These are phyloP conservation scores for Polydrusus tereticollis DNA, from an alignment of 2,888 invertebrate species.

Conservation along the genomic window DNA sequence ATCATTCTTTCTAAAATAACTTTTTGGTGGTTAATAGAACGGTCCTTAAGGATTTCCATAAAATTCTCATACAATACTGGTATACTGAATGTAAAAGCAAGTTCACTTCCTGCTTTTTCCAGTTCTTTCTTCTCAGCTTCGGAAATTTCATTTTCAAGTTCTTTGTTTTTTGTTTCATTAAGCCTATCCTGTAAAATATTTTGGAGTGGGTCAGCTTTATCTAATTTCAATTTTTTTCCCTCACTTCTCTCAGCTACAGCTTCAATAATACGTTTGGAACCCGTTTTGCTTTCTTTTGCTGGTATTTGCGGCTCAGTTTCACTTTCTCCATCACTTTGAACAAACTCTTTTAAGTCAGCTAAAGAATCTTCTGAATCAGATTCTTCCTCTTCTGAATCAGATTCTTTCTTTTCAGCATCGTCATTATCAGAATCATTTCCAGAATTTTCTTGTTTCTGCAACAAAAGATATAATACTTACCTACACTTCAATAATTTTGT, in stretches of 20 bases:
- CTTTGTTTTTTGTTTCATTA: neutral
- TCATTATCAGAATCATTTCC: slow-evolving; percentile 50
- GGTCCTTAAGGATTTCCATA: slow-evolving; percentile 72
- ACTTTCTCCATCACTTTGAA: slow-evolving; percentile 61
- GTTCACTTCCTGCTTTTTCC: slow-evolving; percentile 62
- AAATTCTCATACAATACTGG: slow-evolving; percentile 76
- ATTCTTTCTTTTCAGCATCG: slow-evolving; percentile 49
- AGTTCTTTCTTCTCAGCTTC: slow-evolving; percentile 27
- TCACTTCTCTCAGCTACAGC: slow-evolving; percentile 43
- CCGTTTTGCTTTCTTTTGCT: slow-evolving; percentile 11
- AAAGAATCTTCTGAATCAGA: slow-evolving; percentile 64
- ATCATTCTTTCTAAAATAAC: slow-evolving; percentile 85
- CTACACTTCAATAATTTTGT: neutral
- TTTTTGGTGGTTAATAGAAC: slow-evolving; percentile 76
- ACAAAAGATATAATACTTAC: neutral
- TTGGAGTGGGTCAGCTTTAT: neutral
- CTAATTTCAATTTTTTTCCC: slow-evolving; percentile 10
- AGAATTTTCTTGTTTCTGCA: slow-evolving; percentile 59
- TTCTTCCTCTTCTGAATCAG: slow-evolving; percentile 55
- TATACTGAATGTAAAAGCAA: slow-evolving; percentile 73
- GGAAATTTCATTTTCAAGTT: slow-evolving; percentile 42
- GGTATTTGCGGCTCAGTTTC: slow-evolving; percentile 55
- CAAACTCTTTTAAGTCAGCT: slow-evolving; percentile 69
- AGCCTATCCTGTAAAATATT: neutral
- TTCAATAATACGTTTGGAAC: slow-evolving; percentile 58